phyloP scores from a whole-genome alignment of 2,113 vertebrate genomes.

The Numenius arquata region DNA sequence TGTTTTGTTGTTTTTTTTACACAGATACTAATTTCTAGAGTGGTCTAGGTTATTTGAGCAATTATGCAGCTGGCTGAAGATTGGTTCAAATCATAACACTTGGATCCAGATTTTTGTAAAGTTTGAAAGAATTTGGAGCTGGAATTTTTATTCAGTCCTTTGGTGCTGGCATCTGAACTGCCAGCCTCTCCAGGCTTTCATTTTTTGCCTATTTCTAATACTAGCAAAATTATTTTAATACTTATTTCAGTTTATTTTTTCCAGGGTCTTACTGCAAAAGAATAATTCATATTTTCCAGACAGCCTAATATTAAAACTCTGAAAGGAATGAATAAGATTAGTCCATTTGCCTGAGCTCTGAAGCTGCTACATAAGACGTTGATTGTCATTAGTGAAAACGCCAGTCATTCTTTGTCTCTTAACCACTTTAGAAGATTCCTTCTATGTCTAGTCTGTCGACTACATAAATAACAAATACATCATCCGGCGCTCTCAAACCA shows the following conservation, averaged over 20 bases:
- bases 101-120: neutral
- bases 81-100: neutral
- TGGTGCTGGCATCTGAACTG: neutral
- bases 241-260: neutral
- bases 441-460: neutral
- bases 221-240: neutral
- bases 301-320: neutral
- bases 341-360: neutral
- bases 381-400: constrained; percentile 4
- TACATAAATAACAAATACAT: constrained; percentile 48
- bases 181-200: neutral
- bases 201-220: neutral
- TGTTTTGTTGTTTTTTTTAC: neutral
- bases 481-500: neutral
- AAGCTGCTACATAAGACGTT: neutral
- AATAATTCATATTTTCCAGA: neutral
- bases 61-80: neutral
- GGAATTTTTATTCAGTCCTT: neutral
- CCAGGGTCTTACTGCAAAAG: neutral
- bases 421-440: constrained; percentile 28
- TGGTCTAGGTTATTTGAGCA: neutral
- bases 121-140: neutral
- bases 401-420: constrained; percentile 29
- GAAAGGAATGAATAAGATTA: neutral
- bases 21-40: neutral